A percentile compares a stretch with the other conserved stretches of the same genome.
Conservation (phyloP, 2,888 invertebrate genomes). For the Limnephilus auricula region DNA sequence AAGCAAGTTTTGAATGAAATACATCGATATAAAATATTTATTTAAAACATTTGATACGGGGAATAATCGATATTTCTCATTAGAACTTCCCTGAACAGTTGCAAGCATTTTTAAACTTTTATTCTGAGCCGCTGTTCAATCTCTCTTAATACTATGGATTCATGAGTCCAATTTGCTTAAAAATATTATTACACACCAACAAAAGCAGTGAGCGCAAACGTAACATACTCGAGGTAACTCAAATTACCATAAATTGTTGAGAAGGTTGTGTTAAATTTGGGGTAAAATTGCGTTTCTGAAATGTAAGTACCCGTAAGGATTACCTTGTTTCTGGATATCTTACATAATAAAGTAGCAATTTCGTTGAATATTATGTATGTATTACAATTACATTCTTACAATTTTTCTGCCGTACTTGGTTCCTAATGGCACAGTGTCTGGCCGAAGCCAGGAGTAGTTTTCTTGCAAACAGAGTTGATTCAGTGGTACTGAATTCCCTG, state of each 20-base stretch:
- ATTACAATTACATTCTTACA: too few species aligned
- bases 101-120: too few species aligned
- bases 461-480: background rate
- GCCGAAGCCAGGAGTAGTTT: background rate
- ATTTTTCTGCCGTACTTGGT: background rate
- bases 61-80: too few species aligned
- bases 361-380: background rate
- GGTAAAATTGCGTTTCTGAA: background rate
- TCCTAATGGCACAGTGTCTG: background rate
- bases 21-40: too few species aligned
- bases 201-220: background rate
- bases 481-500: background rate
- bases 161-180: background rate
- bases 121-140: too few species aligned
- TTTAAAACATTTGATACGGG: too few species aligned
- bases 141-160: background rate
- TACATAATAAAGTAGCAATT: background rate
- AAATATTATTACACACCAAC: background rate
- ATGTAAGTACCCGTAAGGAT: background rate
- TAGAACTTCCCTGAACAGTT: too few species aligned
- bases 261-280: background rate
- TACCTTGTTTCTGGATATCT: background rate
- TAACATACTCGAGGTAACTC: background rate
- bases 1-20: too few species aligned
- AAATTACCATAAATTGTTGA: background rate